These are phyloP conservation scores for Criorhina ranunculi DNA, from an alignment of 2,888 invertebrate genomes.

Conservation along the genomic window DNA sequence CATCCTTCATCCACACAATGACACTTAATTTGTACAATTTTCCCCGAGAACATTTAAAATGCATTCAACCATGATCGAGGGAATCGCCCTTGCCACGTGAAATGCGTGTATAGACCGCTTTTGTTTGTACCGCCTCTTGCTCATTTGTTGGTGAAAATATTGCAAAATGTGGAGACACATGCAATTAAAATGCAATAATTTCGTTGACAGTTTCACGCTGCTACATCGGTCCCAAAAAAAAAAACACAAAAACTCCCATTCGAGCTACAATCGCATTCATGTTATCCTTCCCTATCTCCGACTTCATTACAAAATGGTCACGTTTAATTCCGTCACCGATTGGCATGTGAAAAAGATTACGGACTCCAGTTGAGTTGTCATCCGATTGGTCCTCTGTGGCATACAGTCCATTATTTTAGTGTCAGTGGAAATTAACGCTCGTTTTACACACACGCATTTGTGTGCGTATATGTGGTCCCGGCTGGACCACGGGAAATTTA, in stretches of 20 bases:
- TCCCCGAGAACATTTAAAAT: neutral
- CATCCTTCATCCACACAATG: neutral
- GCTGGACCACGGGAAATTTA: conserved; percentile 33
- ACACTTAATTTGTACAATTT: conserved; percentile 12
- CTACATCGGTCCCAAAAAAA: neutral
- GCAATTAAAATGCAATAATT: conserved; percentile 71
- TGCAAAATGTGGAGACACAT: conserved; percentile 53
- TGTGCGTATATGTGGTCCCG: neutral
- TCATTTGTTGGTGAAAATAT: conserved; percentile 49
- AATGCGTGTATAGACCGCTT: conserved; percentile 32
- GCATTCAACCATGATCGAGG: conserved; percentile 1
- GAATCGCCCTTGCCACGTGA: conserved; percentile 8
- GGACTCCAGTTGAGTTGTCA: conserved; percentile 46
- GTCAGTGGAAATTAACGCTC: conserved; percentile 66
- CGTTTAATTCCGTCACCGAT: conserved; percentile 67
- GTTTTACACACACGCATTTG: conserved; percentile 20
- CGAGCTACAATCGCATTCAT: neutral
- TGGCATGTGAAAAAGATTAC: conserved; percentile 73
- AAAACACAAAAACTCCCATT: neutral
- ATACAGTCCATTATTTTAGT: conserved; percentile 59
- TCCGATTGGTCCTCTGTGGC: conserved; percentile 14
- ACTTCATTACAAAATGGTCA: conserved; percentile 72
- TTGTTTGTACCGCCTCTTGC: conserved; percentile 16
- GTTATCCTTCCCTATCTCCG: conserved; percentile 38
- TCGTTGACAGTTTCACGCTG: conserved; percentile 44